A percentile compares a stretch with the other conserved stretches of the same genome.
Conservation (phyloP, 2,888 invertebrate species). For the Patella ulyssiponensis region DNA sequence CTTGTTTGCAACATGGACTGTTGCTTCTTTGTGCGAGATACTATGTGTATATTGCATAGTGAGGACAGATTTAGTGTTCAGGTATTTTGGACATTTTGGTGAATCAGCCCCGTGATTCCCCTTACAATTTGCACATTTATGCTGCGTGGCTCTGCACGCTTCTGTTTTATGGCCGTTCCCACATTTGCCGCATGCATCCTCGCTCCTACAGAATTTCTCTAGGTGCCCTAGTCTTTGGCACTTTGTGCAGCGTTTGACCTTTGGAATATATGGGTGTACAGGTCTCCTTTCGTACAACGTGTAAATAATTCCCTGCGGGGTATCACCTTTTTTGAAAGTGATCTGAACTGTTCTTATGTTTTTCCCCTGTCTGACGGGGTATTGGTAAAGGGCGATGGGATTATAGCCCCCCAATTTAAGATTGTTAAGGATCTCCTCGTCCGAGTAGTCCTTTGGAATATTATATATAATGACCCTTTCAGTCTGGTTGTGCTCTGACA, state of each 20-base stretch:
- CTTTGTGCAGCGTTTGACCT: background rate
- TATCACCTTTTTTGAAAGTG: background rate
- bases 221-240: background rate
- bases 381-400: background rate
- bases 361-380: background rate
- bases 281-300: background rate
- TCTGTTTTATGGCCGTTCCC: background rate
- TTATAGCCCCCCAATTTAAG: too few relatives aligned
- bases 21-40: too few relatives aligned
- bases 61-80: too few relatives aligned
- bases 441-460: background rate
- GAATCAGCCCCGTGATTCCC: too few relatives aligned
- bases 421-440: background rate
- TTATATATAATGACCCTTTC: background rate
- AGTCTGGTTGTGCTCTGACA: background rate
- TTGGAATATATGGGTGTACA: background rate
- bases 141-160: background rate
- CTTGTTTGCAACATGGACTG: too few relatives aligned
- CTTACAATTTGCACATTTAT: background rate
- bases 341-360: background rate
- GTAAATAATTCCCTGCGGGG: background rate
- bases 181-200: background rate
- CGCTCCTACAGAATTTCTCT: background rate
- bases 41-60: too few relatives aligned
- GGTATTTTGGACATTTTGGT: too few relatives aligned